These are phyloP conservation scores for Scaptomyza reducta DNA, from an alignment of 2,888 invertebrate species.

Conservation along the genomic window DNA sequence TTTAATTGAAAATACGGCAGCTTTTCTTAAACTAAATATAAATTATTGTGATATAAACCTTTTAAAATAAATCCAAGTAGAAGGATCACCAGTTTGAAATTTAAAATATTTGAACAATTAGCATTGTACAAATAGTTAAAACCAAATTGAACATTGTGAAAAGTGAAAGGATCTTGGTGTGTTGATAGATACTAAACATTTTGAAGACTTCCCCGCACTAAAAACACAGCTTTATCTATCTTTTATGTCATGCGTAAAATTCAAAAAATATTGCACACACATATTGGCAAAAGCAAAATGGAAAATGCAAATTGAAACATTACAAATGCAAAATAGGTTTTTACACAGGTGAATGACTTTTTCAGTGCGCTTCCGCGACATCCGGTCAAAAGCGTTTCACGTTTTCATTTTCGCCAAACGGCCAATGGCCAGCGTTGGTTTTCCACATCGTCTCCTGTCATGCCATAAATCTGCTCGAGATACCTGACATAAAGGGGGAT, in stretches of 20 bases:
- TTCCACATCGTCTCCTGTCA: slow-evolving; percentile 57
- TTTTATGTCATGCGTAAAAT: slow-evolving; percentile 2
- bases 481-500: slow-evolving; percentile 1
- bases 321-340: slow-evolving; percentile 61
- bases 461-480: slow-evolving; percentile 69
- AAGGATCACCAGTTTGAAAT: neutral
- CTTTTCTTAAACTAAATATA: neutral
- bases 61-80: neutral
- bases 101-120: neutral
- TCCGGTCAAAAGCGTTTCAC: slow-evolving; percentile 82
- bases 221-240: neutral
- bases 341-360: slow-evolving; percentile 83
- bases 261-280: slow-evolving; percentile 16
- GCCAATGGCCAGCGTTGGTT: slow-evolving; percentile 48
- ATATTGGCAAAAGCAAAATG: slow-evolving; percentile 22
- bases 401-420: slow-evolving; percentile 74
- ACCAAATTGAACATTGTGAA: too few species aligned
- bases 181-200: neutral
- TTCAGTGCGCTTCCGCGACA: slow-evolving; percentile 77
- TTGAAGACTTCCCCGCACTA: neutral
- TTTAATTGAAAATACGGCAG: neutral
- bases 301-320: slow-evolving; percentile 8
- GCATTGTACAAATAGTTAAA: too few species aligned
- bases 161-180: neutral
- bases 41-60: neutral